phyloP scores from a whole-genome alignment of 2,888 invertebrate genomes.

The Alloplasta piceator region DNA sequence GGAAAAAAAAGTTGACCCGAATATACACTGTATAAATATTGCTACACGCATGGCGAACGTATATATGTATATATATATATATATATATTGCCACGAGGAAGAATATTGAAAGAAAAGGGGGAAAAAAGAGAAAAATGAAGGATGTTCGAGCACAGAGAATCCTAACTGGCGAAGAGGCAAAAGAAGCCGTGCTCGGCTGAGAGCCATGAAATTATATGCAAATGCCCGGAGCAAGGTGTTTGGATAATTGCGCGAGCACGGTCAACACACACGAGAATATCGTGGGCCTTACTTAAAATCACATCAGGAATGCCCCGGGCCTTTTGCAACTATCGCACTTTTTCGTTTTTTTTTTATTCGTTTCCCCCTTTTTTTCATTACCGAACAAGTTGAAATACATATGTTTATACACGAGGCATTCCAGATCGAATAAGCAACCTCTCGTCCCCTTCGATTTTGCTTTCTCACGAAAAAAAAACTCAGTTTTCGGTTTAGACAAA shows the following conservation, averaged over 20 bases:
- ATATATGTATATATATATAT: slow-evolving; percentile 1
- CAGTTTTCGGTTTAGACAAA: no score
- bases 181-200: slow-evolving; percentile 63
- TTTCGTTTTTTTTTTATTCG: slow-evolving; percentile 32
- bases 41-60: neutral
- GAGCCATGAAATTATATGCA: slow-evolving; percentile 78
- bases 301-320: slow-evolving; percentile 76
- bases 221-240: slow-evolving; percentile 78
- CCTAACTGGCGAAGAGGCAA: slow-evolving; percentile 46
- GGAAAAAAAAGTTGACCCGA: no score
- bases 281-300: slow-evolving; percentile 79
- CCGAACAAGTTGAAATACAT: slow-evolving; percentile 13
- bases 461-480: no score
- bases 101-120: neutral
- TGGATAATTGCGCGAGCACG: slow-evolving; percentile 77
- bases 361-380: slow-evolving; percentile 22
- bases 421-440: no score
- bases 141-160: slow-evolving; percentile 3
- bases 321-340: slow-evolving; percentile 55
- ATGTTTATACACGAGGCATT: neutral
- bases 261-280: slow-evolving; percentile 65
- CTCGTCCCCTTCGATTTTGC: no score
- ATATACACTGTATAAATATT: no score
- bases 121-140: slow-evolving; percentile 1
- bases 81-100: neutral